These are phyloP conservation scores for Neolamprologus sp. DNA, from an alignment of 2,113 vertebrate genomes.

Conservation along the genomic window DNA sequence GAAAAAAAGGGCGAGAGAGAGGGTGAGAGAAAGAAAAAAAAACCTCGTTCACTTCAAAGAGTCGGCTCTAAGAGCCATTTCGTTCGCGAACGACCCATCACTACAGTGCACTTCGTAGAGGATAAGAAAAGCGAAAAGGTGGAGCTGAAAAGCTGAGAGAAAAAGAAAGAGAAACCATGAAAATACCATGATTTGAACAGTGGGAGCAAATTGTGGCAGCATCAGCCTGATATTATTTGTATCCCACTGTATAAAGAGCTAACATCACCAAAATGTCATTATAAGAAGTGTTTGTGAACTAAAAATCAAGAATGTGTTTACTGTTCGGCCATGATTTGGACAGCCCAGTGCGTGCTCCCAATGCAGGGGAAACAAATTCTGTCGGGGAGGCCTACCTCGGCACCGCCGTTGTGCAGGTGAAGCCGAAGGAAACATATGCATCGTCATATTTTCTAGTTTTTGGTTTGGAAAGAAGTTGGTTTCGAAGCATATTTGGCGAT, in stretches of 20 bases:
- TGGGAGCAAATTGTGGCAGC: not conserved
- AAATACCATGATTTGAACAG: too few species aligned
- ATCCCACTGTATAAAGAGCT: not conserved
- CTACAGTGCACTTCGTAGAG: not conserved
- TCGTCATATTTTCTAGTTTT: not conserved
- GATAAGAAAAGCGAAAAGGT: too few species aligned
- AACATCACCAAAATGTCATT: not conserved
- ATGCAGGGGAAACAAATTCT: not conserved
- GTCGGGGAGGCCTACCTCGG: rapidly evolving
- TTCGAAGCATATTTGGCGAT: rapidly evolving
- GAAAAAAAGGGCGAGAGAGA: too few species aligned
- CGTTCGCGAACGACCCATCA: too few species aligned
- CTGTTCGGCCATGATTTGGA: not conserved
- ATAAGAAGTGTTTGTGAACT: not conserved
- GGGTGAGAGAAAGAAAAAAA: too few species aligned
- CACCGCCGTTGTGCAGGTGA: not conserved
- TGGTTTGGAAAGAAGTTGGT: not conserved
- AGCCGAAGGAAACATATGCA: rapidly evolving
- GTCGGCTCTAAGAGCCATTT: too few species aligned
- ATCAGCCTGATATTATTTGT: not conserved
- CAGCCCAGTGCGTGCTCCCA: not conserved
- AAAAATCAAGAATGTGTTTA: not conserved
- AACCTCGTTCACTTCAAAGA: too few species aligned
- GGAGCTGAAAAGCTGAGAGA: too few species aligned
- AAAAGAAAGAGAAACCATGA: not conserved